These are phyloP conservation scores for Potamarius usumacintae DNA, from an alignment of 2,113 vertebrate genomes.

Conservation along the genomic window DNA sequence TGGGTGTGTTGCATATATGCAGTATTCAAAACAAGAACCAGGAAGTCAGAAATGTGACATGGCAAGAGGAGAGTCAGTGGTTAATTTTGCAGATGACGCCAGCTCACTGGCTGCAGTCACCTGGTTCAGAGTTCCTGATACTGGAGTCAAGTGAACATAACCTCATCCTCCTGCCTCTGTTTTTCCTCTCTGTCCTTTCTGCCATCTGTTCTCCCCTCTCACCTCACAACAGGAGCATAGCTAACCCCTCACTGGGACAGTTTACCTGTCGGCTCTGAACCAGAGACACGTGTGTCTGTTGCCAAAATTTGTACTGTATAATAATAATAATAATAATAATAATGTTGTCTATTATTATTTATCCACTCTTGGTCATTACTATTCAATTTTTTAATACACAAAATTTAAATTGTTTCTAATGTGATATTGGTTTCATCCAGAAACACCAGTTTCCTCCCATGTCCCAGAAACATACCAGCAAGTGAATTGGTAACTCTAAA, in stretches of 20 bases:
- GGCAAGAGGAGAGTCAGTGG: neutral
- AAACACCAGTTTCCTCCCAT: neutral
- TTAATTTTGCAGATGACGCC: neutral
- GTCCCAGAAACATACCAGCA: neutral
- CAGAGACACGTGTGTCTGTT: constrained; percentile 27
- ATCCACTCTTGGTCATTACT: neutral
- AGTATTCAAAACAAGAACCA: neutral
- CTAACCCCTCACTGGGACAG: constrained; percentile 40
- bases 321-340: no score
- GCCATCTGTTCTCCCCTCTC: constrained; percentile 64
- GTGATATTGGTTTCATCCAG: neutral
- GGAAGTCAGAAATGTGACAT: neutral
- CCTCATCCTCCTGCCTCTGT: constrained; percentile 39
- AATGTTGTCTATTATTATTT: neutral
- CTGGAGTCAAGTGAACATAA: neutral
- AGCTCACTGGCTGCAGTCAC: neutral
- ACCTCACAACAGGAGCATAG: constrained; percentile 47
- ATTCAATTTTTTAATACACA: neutral
- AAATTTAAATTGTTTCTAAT: neutral
- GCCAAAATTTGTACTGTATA: neutral
- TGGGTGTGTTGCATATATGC: neutral
- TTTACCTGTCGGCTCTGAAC: constrained; percentile 55
- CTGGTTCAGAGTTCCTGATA: constrained; percentile 24
- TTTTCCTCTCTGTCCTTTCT: constrained; percentile 52
- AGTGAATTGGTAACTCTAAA: neutral